Evolutionary conservation across 2,888 invertebrate species (phyloP).

Genomic region (Ichneumoninae sp.): DNA sequence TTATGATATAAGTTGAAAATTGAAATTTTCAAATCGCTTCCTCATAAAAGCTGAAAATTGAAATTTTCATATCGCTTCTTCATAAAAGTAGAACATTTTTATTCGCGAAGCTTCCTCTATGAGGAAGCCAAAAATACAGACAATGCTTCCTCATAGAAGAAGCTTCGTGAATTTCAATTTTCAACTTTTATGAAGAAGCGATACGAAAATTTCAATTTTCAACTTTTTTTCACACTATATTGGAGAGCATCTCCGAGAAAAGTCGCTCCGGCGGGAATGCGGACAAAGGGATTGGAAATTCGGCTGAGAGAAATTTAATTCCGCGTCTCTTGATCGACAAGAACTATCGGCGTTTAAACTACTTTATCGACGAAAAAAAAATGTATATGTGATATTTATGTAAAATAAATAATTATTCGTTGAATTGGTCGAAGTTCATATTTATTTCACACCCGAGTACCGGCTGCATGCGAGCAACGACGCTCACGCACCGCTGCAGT

Average conservation of each 20-base stretch:
- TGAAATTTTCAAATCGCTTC: no score
- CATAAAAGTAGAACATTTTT: no score
- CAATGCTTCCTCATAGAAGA: no score
- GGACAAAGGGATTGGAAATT: neutral
- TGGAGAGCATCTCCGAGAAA: slow-evolving; percentile 52
- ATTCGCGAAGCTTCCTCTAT: no score
- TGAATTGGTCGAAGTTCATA: neutral
- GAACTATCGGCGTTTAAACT: neutral
- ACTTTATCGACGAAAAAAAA: neutral
- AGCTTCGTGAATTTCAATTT: no score
- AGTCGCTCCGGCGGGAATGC: neutral
- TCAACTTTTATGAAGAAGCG: no score
- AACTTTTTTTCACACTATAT: neutral
- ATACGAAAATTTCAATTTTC: no score
- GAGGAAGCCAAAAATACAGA: no score
- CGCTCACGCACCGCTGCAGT: slow-evolving; percentile 34
- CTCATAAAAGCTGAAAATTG: no score
- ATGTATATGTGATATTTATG: neutral
- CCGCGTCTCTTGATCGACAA: no score
- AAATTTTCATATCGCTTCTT: no score
- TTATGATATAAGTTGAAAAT: no score
- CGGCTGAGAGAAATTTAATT: neutral
- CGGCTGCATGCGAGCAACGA: neutral
- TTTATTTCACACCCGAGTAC: neutral
- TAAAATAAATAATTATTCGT: neutral